phyloP scores from a whole-genome alignment of 2,113 vertebrate species.

The Nyctibius bracteatus region DNA sequence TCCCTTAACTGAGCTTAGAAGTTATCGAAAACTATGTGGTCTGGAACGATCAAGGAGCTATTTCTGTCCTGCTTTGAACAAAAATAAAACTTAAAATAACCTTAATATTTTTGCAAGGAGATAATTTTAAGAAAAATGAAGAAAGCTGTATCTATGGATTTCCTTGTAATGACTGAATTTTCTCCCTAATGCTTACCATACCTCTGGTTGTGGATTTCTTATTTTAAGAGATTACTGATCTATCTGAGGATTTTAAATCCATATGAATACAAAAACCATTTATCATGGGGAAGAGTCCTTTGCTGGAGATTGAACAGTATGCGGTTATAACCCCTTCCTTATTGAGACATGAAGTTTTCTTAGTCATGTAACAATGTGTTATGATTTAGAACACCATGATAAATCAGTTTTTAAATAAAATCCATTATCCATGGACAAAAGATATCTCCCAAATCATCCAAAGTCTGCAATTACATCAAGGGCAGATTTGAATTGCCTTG shows the following conservation, averaged over 20 bases:
- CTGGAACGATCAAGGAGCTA: neutral
- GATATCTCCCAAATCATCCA: neutral
- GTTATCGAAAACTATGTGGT: neutral
- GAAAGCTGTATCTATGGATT: neutral
- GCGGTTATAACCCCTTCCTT: neutral
- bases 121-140: neutral
- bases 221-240: neutral
- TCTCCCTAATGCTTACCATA: neutral
- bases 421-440: neutral
- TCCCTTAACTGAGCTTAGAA: neutral
- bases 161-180: neutral
- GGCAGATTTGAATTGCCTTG: neutral
- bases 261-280: neutral
- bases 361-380: neutral
- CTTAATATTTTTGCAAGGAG: neutral
- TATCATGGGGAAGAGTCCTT: neutral
- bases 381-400: neutral
- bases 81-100: neutral
- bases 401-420: neutral
- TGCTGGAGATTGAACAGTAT: neutral
- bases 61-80: neutral
- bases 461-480: neutral
- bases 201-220: neutral
- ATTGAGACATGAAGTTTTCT: neutral
- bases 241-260: neutral